Evolutionary conservation across 2,113 vertebrate species (phyloP), one percentile per base, ranked within the genome.

Genomic region (Marcusenius ussheri): DNA sequence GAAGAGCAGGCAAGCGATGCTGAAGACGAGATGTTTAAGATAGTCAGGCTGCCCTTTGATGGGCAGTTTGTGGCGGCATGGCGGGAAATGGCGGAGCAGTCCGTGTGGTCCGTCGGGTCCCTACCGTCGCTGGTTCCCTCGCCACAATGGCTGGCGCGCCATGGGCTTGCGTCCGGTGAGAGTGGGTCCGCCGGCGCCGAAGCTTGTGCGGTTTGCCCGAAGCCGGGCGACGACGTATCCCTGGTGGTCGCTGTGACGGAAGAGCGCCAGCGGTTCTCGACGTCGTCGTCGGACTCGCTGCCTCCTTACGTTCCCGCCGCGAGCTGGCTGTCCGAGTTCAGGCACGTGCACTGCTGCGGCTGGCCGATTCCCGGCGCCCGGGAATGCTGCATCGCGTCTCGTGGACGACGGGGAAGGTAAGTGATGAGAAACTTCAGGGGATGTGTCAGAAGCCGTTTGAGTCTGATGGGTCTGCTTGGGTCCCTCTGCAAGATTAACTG

Each of bases 61-160:
- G 27, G 49, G 45, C 85, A 87, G 47, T 87, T 50, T 39, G 50
- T 39, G 49, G 85, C 50, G 13, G 85, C n/a, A 2, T 87, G 85
- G 85, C 49, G 31, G 31, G 27, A n/a, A 50, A 19, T 42, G 47
- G 85, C 92, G 9, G 91, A 94, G 24, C 91, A 93, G 19, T 95
- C 94, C 0, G 83, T 94, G 31, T 95, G 94, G 95, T 95, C 94
- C 2, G 94, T 95, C 53, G 94, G 95, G 87, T 94, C 94, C 24
- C 35, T 95, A 0, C 39, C 83, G 0, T 90, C 91, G 3, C 95
- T 88, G 21, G 42, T 93, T 21, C 94, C 94, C 21, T 46, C 86
- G 3, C 91, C 89, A 7, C 94, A 93, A 7, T 93, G 92, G 93
- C 24, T 94, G 3, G 31, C 89, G 24, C 91, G 92, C 47, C 94